These are phyloP conservation scores for Epistrophe grossulariae DNA, from an alignment of 2,888 invertebrate species.

Conservation along the genomic window DNA sequence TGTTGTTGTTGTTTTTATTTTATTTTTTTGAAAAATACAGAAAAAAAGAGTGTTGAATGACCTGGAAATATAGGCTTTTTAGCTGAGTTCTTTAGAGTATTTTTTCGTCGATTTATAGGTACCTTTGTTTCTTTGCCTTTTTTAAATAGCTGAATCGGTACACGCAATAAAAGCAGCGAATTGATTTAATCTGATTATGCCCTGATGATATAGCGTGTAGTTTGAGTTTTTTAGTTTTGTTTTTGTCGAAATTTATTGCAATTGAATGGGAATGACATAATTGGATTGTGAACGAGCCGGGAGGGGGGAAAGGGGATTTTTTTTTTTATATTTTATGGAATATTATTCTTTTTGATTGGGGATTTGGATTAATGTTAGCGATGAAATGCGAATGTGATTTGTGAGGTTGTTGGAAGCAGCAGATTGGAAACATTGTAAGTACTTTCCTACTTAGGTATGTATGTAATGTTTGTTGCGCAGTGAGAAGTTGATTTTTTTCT, in stretches of 20 bases:
- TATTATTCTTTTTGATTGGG: slow-evolving; percentile 21
- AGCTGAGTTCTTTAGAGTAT: slow-evolving; percentile 1
- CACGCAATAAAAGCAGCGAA: slow-evolving; percentile 51
- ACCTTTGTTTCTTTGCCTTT: background rate
- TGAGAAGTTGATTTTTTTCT: background rate
- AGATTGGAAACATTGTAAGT: slow-evolving; percentile 7
- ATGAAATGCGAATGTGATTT: slow-evolving; percentile 17
- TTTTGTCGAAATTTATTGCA: slow-evolving; percentile 55
- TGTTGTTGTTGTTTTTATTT: background rate
- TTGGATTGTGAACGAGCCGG: background rate
- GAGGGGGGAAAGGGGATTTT: background rate
- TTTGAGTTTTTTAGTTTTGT: slow-evolving; percentile 40
- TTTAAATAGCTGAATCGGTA: slow-evolving; percentile 31
- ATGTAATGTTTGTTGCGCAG: background rate
- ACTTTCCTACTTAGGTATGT: background rate
- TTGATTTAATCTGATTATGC: slow-evolving; percentile 53
- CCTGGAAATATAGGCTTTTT: slow-evolving; percentile 59
- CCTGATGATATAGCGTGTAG: slow-evolving; percentile 12
- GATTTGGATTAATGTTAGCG: slow-evolving; percentile 14
- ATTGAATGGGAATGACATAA: slow-evolving; percentile 59
- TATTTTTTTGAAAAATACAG: background rate
- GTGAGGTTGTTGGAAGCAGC: slow-evolving; percentile 28
- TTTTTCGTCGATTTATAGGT: background rate
- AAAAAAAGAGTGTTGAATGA: slow-evolving; percentile 65
- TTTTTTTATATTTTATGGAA: slow-evolving; percentile 1